Base-by-base conservation (phyloP, 1,140 invertebrate genomes). In the Lethocerus indicus region DNA sequence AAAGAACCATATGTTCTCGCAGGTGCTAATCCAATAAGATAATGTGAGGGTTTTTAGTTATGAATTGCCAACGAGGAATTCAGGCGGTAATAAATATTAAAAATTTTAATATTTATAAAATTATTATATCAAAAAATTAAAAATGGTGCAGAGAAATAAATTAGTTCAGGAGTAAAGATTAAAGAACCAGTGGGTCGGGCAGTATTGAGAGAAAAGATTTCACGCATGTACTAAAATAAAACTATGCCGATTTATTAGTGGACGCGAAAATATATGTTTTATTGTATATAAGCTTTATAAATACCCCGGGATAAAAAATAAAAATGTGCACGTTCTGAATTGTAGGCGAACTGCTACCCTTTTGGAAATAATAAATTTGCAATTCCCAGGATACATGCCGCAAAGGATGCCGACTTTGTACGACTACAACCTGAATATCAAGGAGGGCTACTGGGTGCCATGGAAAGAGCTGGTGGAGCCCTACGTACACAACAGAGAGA, bases 381-480 rank as follows among this genome's bases (percentile, higher is more conserved):
- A 53, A 23, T 56, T 45, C 50, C 25, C 64, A 75, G 79, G 75
- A 56, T 73, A 82, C 54, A 65, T 87, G 24, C 87, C 87, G 0
- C 73, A 66, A 45, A 62, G 61, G 2, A 75, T 73, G 54, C 71
- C 75, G 1, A 75, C 75, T 0, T 63, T 91, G 5, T 92, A 80
- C 63, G 85, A 92, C 53, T 93, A 90, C 60, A 79, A 75, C 59
- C 73, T 87, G 59, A 79, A 89, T 58, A 55, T 76, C 5, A 63
- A 75, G 13, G 67, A 74, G n/a, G 65, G 67, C 56, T 64, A 69
- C n/a, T 94, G 89, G 89, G 70, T 79, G n/a, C 79, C 87, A 6
- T 92, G 87, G 87, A 74, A 76, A 51, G 77, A 75, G 67, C 59
- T 87, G 23, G 77, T 92, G 4, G 77, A 78, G 0, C 60, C 69